Percentiles rank a stretch among this genome's conserved stretches.
Evolutionary conservation across 1,140 invertebrate genomes (phyloP).

Genomic region (Galleria mellonella): DNA sequence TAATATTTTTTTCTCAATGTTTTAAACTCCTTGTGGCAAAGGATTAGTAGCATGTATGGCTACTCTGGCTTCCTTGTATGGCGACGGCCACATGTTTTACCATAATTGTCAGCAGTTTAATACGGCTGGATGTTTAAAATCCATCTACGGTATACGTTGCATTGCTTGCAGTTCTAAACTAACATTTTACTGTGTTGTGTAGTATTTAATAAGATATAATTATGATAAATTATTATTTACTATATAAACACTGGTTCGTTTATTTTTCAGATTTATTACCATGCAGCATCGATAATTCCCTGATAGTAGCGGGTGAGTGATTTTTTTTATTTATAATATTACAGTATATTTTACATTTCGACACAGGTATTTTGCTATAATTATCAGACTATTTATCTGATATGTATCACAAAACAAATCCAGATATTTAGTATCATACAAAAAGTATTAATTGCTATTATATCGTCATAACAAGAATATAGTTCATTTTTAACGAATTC

Average conservation of each 20-base stretch:
- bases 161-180: background rate
- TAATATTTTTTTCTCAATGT: too few species aligned
- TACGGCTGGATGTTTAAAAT: background rate
- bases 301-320: slow-evolving; percentile 20
- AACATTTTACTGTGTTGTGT: too few species aligned
- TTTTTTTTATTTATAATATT: background rate
- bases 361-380: too few species aligned
- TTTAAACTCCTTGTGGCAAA: slow-evolving; percentile 1
- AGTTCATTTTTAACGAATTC: too few species aligned
- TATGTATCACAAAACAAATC: too few species aligned
- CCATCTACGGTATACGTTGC: too few species aligned
- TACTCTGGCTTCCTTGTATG: slow-evolving; percentile 11
- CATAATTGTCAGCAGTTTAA: slow-evolving; percentile 1
- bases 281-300: slow-evolving; percentile 16
- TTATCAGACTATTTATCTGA: too few species aligned
- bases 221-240: background rate
- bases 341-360: too few species aligned
- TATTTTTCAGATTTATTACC: slow-evolving; percentile 14
- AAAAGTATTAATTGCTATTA: too few species aligned
- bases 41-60: slow-evolving; percentile 2
- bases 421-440: too few species aligned
- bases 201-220: too few species aligned
- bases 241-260: background rate
- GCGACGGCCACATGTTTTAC: slow-evolving; percentile 8
- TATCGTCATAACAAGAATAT: too few species aligned